Evolutionary conservation across 2,888 invertebrate species (phyloP).

Genomic region (Acleris literana): DNA sequence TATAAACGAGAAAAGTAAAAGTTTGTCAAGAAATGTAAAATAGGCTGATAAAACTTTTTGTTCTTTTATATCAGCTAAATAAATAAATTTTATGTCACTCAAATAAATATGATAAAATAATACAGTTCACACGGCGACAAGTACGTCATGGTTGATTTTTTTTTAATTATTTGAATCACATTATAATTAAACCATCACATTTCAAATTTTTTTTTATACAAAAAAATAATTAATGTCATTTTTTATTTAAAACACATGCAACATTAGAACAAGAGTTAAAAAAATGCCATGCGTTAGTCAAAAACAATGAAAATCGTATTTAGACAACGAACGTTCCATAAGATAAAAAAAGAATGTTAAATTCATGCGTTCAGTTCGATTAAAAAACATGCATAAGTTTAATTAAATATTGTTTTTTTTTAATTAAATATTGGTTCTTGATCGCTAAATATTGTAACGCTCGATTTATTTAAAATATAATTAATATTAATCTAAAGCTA

Average conservation of each 20-base stretch:
- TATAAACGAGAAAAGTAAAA: too few species aligned
- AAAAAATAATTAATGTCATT: neutral
- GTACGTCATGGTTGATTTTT: too few species aligned
- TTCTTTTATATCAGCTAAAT: too few species aligned
- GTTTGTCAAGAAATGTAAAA: too few species aligned
- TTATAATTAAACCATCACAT: too few species aligned
- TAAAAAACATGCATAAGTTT: constrained; percentile 50
- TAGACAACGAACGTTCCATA: neutral
- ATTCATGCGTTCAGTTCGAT: constrained; percentile 20
- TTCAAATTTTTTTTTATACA: too few species aligned
- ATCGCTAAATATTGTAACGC: constrained; percentile 73
- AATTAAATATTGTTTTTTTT: constrained; percentile 39
- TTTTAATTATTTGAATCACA: too few species aligned
- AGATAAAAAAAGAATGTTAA: neutral
- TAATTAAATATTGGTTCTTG: constrained; percentile 51
- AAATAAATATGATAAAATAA: too few species aligned
- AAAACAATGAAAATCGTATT: constrained; percentile 15
- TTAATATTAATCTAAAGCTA: constrained; percentile 32
- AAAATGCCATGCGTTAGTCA: constrained; percentile 24
- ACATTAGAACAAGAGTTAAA: constrained; percentile 13
- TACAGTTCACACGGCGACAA: too few species aligned
- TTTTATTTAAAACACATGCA: constrained; percentile 15
- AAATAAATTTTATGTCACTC: too few species aligned
- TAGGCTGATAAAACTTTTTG: too few species aligned
- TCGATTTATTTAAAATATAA: constrained; percentile 16